Evolutionary conservation across 2,797 vertebrate genomes (phyloP).

Genomic region (Dendrocincla fuliginosa): DNA sequence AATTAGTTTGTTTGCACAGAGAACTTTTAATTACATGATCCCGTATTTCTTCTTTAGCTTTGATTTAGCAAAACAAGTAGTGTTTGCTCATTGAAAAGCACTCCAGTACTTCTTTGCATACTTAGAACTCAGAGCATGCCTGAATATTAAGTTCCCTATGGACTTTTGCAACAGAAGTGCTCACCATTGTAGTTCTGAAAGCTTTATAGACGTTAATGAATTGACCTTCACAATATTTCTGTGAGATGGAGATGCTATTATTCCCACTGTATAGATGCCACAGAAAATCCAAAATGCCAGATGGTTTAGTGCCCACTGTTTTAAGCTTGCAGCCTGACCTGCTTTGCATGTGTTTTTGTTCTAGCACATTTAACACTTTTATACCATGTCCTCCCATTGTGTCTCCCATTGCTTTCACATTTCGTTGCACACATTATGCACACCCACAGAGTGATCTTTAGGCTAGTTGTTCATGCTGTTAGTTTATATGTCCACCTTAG

Average conservation of each 20-base stretch:
- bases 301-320: not conserved
- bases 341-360: not conserved
- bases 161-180: not conserved
- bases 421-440: not conserved
- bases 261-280: not conserved
- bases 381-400: fast-evolving
- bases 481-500: not conserved
- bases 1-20: not conserved
- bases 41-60: not conserved
- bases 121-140: not conserved
- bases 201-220: conserved; percentile 1
- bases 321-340: not conserved
- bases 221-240: not conserved
- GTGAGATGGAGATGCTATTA: not conserved
- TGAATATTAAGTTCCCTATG: not conserved
- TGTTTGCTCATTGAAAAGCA: not conserved
- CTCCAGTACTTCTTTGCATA: not conserved
- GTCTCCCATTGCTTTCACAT: not conserved
- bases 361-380: not conserved
- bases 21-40: not conserved
- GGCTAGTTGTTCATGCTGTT: not conserved
- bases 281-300: not conserved
- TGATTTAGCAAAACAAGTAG: not conserved
- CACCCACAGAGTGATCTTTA: not conserved
- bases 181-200: conserved; percentile 13